These are phyloP conservation scores for Phaonia tiefii DNA, from an alignment of 2,888 invertebrate genomes.

Conservation along the genomic window DNA sequence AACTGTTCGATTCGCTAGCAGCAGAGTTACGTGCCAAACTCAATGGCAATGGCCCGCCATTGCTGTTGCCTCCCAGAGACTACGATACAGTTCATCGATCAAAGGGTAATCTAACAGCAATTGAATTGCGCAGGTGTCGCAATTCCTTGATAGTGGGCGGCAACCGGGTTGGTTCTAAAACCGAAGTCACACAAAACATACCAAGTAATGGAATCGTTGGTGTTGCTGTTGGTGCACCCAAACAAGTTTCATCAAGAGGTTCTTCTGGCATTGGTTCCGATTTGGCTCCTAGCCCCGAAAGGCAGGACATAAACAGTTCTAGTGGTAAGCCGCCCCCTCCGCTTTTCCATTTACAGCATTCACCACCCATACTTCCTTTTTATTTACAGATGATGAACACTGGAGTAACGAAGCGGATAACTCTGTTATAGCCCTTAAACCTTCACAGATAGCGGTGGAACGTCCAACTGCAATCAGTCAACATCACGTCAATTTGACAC, in stretches of 20 bases:
- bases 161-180: slow-evolving; percentile 76
- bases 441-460: slow-evolving; percentile 77
- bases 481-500: slow-evolving; percentile 75
- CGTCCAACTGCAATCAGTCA: slow-evolving; percentile 69
- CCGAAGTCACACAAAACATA: slow-evolving; percentile 73
- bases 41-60: slow-evolving; percentile 85
- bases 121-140: slow-evolving; percentile 83
- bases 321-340: slow-evolving; percentile 76
- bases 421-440: slow-evolving; percentile 78
- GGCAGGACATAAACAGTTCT: slow-evolving; percentile 81
- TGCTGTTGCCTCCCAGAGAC: slow-evolving; percentile 94
- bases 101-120: slow-evolving; percentile 88
- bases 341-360: background rate
- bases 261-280: slow-evolving; percentile 95
- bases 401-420: slow-evolving; percentile 80
- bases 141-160: slow-evolving; percentile 80
- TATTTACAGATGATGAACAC: slow-evolving; percentile 77
- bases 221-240: slow-evolving; percentile 74
- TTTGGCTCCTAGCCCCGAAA: slow-evolving; percentile 91
- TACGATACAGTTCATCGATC: slow-evolving; percentile 93
- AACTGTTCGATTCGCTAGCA: slow-evolving; percentile 93
- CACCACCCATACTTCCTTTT: background rate
- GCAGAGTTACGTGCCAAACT: slow-evolving; percentile 93
- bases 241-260: slow-evolving; percentile 87
- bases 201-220: slow-evolving; percentile 73